Evolutionary conservation across 2,888 invertebrate species (phyloP).

Genomic region (Pomacea canaliculata): DNA sequence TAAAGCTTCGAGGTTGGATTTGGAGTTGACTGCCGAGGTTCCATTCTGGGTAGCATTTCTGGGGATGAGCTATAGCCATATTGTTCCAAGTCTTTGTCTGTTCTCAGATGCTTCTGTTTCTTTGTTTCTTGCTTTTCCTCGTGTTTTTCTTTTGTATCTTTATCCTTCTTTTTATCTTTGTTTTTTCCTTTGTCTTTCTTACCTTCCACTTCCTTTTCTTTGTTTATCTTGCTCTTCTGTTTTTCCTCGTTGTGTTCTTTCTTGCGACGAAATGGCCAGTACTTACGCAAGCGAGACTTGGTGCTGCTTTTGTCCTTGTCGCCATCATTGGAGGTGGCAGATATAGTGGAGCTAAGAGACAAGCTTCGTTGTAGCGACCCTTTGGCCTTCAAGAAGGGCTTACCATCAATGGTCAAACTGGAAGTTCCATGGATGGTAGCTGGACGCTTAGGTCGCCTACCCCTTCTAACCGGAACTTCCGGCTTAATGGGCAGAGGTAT

Average conservation of each 20-base stretch:
- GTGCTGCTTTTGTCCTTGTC: conserved; percentile 9
- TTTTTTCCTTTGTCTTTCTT: neutral
- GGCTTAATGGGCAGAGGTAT: neutral
- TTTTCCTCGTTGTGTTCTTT: conserved; percentile 11
- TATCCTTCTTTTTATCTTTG: conserved; percentile 1
- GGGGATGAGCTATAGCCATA: too few species aligned
- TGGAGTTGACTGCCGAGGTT: too few species aligned
- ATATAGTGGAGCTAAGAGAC: conserved; percentile 17
- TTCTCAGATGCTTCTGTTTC: neutral
- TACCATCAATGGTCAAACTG: neutral
- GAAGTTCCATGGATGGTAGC: neutral
- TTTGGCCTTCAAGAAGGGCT: neutral
- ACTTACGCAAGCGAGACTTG: conserved; percentile 15
- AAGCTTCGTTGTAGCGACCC: conserved; percentile 1
- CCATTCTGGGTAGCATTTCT: too few species aligned
- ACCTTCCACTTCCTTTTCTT: conserved; percentile 6
- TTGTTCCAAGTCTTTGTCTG: neutral
- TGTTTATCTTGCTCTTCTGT: neutral
- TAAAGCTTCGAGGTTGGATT: too few species aligned
- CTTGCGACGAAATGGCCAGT: conserved; percentile 25
- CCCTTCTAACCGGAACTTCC: too few species aligned
- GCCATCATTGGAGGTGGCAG: conserved; percentile 17
- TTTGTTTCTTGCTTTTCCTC: too few species aligned
- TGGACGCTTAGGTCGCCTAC: neutral
- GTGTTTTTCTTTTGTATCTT: too few species aligned